Percentiles rank a stretch among this genome's conserved stretches.
Conservation (phyloP, 2,888 invertebrate genomes). For the Troilus luridus region DNA sequence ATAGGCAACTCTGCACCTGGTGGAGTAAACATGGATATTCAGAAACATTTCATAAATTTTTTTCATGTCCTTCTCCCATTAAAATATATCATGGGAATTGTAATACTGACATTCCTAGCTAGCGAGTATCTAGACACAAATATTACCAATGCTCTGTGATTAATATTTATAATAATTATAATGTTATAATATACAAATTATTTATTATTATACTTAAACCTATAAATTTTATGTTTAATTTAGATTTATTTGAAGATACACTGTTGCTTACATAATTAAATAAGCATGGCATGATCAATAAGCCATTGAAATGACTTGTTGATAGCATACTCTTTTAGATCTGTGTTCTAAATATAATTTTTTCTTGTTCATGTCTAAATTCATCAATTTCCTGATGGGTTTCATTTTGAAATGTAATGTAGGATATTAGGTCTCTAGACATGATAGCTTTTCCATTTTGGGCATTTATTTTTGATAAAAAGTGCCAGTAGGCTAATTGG, state of each 20-base stretch:
- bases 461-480: neutral
- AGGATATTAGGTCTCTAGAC: neutral
- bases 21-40: slow-evolving; percentile 83
- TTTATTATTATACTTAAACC: neutral
- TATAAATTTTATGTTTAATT: neutral
- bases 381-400: neutral
- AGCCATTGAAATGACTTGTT: neutral
- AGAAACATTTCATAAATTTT: slow-evolving; percentile 81
- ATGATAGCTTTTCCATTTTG: neutral
- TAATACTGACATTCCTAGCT: slow-evolving; percentile 76
- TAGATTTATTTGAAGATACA: neutral
- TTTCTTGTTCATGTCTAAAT: neutral
- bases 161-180: neutral
- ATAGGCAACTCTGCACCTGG: slow-evolving; percentile 86
- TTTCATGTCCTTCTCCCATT: slow-evolving; percentile 75
- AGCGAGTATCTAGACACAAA: slow-evolving; percentile 17
- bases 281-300: neutral
- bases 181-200: neutral
- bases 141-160: neutral
- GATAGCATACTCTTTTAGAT: neutral
- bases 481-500: neutral
- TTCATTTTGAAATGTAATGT: neutral
- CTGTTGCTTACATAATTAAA: neutral
- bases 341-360: neutral
- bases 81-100: slow-evolving; percentile 84